Conservation (phyloP, 2,113 vertebrate genomes). For the Hippolais icterina region DNA sequence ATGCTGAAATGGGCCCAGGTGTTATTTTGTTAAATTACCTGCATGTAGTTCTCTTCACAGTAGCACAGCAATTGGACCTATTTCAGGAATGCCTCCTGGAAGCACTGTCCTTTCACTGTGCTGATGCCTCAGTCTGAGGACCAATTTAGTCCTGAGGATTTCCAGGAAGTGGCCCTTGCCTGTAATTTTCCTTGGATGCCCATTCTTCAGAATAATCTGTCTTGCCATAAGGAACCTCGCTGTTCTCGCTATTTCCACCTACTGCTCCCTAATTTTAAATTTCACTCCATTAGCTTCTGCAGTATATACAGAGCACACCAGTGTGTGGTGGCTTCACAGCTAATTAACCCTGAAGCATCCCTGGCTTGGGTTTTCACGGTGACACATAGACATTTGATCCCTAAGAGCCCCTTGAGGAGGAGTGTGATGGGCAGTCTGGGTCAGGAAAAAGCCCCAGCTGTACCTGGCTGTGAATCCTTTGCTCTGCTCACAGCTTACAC, state of each 20-base stretch:
- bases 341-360: background rate
- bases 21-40: background rate
- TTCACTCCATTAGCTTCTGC: background rate
- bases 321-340: background rate
- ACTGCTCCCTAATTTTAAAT: background rate
- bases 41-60: background rate
- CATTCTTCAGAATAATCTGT: background rate
- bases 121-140: background rate
- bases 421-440: background rate
- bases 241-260: background rate
- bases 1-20: background rate
- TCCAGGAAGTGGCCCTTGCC: background rate
- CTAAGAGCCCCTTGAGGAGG: background rate
- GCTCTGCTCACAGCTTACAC: background rate
- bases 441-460: background rate
- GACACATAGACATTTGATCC: rapidly evolving
- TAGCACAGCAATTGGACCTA: background rate
- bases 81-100: background rate
- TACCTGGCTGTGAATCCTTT: background rate
- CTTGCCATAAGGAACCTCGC: background rate
- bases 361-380: background rate
- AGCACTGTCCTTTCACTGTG: background rate
- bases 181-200: background rate
- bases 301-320: background rate
- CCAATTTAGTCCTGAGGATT: background rate